Conservation (phyloP, 2,888 invertebrate species). For the Melieria crassipennis region DNA sequence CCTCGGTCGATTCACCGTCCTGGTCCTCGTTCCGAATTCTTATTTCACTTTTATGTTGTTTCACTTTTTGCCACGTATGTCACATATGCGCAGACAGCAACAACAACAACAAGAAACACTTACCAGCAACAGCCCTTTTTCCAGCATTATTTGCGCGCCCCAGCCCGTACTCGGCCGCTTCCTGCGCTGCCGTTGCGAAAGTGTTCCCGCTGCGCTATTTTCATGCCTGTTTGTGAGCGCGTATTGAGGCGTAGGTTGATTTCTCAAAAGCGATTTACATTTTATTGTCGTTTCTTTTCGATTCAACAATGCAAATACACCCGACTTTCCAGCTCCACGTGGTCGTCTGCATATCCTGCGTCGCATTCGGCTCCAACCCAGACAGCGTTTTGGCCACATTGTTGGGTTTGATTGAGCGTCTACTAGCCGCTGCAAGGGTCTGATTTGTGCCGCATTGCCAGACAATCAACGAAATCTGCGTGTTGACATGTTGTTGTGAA, state of each 20-base stretch:
- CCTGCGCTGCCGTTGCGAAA: not conserved
- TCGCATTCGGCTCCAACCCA: too few relatives aligned
- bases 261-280: constrained; percentile 31
- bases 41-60: not conserved
- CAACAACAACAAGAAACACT: not conserved
- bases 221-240: constrained; percentile 17
- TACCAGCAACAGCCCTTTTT: constrained; percentile 8
- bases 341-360: too few relatives aligned
- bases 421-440: too few relatives aligned
- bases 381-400: too few relatives aligned
- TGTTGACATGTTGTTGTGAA: too few relatives aligned
- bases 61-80: not conserved
- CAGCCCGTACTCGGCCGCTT: too few relatives aligned
- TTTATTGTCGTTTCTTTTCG: constrained; percentile 12
- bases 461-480: too few relatives aligned
- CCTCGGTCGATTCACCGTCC: not conserved
- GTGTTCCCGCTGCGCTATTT: constrained; percentile 22
- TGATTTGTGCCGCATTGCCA: too few relatives aligned
- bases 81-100: too few relatives aligned
- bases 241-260: constrained; percentile 26
- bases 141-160: not conserved
- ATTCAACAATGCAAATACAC: too few relatives aligned
- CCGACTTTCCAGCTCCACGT: too few relatives aligned
- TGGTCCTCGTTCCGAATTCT: constrained; percentile 1
- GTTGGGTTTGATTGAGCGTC: too few relatives aligned